Base-by-base conservation (phyloP, 2,888 invertebrate species). In the Ceraclea dissimilis region DNA sequence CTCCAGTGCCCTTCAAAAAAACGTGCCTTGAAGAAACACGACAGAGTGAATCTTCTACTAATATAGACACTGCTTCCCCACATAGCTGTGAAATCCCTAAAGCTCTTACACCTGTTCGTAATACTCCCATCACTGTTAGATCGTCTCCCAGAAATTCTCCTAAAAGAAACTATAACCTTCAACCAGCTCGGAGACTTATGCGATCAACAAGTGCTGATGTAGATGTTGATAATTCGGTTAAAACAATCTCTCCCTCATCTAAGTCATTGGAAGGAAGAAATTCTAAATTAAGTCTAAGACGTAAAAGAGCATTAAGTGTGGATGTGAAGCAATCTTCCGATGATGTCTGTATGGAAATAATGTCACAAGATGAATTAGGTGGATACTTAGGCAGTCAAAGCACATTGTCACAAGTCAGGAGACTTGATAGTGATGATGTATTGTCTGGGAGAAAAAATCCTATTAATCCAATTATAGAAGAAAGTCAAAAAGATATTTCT, bases 81-180 rank as follows among this genome's bases (percentile, higher is more conserved):
- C 13, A 26, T 21, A 19, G 4, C 10, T 20, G 18, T 21, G 18
- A 16, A 33, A 19, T n/a, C 1, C 34, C 19, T 17, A 34, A n/a
- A 26, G 2, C 21, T 1, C 11, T 13, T n/a, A 21, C 49, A n/a
- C 33, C 49, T 10, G 4, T 16, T 20, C 18, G n/a, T n/a, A n/a
- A 20, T 19, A 49, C 22, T 44, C 26, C 46, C 1, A 2, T 18
- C 10, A 72, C 73, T 1, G 61, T 68, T 5, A 66, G 70, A 26
- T 69, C 72, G 1, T 76, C 74, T 59, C 76, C 76, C 5, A 69
- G 71, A 56, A 70, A 65, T 60, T 62, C 71, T 1, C 59, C 63
- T 1, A 76, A 75, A 17, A 72, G 75, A 61, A 75, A 73, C 61
- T 49, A 22, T n/a, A 21, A 53, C 17, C 34, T 43, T 11, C 17